Percentiles rank a stretch among this genome's conserved stretches.
These are phyloP conservation scores for Anthopleura sola DNA, from an alignment of 64 coral and sea anemone genomes.

Conservation along the genomic window DNA sequence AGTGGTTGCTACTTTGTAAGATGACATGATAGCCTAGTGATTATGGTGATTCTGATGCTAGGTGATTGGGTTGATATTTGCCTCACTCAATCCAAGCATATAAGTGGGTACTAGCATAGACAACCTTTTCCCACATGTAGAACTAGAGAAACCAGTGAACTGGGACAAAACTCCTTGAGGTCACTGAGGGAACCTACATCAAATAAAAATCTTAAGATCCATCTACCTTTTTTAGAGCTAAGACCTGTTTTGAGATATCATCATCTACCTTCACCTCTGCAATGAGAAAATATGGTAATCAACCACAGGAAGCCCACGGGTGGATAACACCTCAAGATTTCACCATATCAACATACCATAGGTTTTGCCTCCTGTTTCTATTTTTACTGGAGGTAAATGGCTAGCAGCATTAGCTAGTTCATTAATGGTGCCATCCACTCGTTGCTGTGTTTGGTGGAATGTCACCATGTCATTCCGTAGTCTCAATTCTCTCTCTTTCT, in stretches of 20 bases:
- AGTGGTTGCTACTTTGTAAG: too few relatives aligned
- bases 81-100: too few relatives aligned
- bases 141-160: too few relatives aligned
- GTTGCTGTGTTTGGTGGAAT: constrained; percentile 58
- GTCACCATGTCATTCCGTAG: constrained; percentile 54
- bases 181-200: too few relatives aligned
- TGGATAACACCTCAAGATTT: not conserved
- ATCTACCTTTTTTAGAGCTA: not conserved
- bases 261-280: constrained; percentile 77
- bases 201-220: too few relatives aligned
- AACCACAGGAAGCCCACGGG: not conserved
- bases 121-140: too few relatives aligned
- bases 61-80: too few relatives aligned
- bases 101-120: too few relatives aligned
- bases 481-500: constrained; percentile 45
- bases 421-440: constrained; percentile 40
- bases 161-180: too few relatives aligned
- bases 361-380: constrained; percentile 59
- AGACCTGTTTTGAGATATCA: constrained; percentile 50
- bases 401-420: constrained; percentile 24
- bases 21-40: too few relatives aligned
- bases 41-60: too few relatives aligned
- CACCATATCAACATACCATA: constrained; percentile 36
- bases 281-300: not conserved
- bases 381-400: constrained; percentile 52